A percentile compares a stretch with the other conserved stretches of the same genome.
phyloP scores from a whole-genome alignment of 23 tunicate species.

The Styela clava region DNA sequence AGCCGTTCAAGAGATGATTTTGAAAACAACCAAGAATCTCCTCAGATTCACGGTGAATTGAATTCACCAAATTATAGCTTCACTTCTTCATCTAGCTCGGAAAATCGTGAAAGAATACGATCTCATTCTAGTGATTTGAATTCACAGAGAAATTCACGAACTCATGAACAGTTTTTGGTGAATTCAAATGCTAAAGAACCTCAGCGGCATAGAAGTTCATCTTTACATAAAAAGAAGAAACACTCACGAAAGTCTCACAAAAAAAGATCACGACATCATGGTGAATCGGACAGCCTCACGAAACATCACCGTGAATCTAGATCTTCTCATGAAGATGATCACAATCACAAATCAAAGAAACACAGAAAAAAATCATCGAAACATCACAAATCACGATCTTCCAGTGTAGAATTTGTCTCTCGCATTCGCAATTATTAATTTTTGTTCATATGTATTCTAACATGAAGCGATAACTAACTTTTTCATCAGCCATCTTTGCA shows the following conservation, averaged over 20 bases:
- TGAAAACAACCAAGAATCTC: not conserved
- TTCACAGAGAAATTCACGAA: not conserved
- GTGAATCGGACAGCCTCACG: not conserved
- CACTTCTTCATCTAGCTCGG: not conserved
- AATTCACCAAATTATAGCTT: not conserved
- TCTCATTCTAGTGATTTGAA: not conserved
- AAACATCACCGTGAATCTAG: not conserved
- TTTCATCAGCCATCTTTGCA: too few relatives aligned
- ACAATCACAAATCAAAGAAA: not conserved
- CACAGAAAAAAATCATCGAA: not conserved
- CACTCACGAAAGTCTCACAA: not conserved
- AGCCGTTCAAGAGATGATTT: not conserved
- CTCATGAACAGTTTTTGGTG: too few relatives aligned
- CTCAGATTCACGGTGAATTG: not conserved
- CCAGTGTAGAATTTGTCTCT: not conserved
- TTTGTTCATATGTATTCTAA: too few relatives aligned
- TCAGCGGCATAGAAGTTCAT: not conserved
- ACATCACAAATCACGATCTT: not conserved
- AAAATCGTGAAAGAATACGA: not conserved
- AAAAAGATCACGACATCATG: not conserved
- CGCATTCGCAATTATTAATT: not conserved
- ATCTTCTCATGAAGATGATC: not conserved
- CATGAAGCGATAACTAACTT: too few relatives aligned
- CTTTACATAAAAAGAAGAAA: not conserved
- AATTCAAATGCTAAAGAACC: not conserved